A percentile compares a stretch with the other conserved stretches of the same genome.
These are phyloP conservation scores for Myzus persicae DNA, from an alignment of 1,140 invertebrate species.

Conservation along the genomic window DNA sequence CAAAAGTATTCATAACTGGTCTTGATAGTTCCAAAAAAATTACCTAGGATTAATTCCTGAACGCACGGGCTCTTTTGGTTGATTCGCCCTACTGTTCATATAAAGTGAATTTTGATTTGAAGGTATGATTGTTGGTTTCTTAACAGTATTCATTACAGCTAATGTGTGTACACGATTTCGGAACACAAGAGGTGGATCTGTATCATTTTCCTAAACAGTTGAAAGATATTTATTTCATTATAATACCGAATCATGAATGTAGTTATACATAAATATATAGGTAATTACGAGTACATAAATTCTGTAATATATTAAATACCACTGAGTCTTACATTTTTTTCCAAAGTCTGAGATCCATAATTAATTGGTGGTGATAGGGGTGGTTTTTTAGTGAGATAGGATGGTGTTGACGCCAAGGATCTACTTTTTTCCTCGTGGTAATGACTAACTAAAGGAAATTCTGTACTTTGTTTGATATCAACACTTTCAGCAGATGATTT, in stretches of 20 bases:
- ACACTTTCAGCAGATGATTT: constrained; percentile 54
- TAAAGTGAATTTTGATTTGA: constrained; percentile 59
- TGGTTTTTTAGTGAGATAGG: constrained; percentile 65
- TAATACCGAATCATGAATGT: neutral
- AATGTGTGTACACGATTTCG: constrained; percentile 84
- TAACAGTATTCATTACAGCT: constrained; percentile 81
- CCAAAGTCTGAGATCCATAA: constrained; percentile 44
- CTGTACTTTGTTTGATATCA: constrained; percentile 49
- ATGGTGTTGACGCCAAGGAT: constrained; percentile 59
- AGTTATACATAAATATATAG: neutral
- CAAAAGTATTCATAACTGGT: neutral
- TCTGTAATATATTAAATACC: neutral
- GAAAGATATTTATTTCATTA: neutral
- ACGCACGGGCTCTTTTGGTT: constrained; percentile 68
- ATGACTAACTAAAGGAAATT: constrained; percentile 38
- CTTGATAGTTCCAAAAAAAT: constrained; percentile 46
- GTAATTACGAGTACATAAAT: neutral
- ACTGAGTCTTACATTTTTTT: neutral
- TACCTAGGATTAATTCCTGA: constrained; percentile 74
- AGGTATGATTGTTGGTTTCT: constrained; percentile 64
- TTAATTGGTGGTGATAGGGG: constrained; percentile 67
- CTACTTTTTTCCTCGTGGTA: constrained; percentile 54
- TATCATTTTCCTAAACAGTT: constrained; percentile 33
- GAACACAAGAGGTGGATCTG: constrained; percentile 48
- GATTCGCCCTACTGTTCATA: constrained; percentile 59